Evolutionary conservation across 2,113 vertebrate genomes (phyloP).

Genomic region (Leuciscus idus): DNA sequence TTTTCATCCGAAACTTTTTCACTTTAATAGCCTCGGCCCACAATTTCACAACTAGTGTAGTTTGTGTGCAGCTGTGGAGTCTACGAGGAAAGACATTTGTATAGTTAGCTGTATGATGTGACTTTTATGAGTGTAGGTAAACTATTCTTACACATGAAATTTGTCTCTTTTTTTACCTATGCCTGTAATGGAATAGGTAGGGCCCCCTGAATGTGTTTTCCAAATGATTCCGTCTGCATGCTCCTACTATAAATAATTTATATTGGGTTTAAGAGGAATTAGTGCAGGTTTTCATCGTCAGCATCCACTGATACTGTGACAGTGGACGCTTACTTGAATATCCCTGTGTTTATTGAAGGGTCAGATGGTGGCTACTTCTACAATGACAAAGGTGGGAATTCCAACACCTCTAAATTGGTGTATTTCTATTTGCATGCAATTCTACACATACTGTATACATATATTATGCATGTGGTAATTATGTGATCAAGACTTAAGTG

Average conservation of each 20-base stretch:
- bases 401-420: not conserved
- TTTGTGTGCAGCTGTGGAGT: not conserved
- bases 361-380: not conserved
- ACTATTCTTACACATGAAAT: no score
- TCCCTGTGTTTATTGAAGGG: not conserved
- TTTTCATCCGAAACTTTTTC: not conserved
- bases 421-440: not conserved
- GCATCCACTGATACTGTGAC: constrained; percentile 53
- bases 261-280: constrained; percentile 72
- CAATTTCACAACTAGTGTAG: not conserved
- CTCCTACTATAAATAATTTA: constrained; percentile 71
- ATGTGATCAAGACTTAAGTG: not conserved
- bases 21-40: not conserved
- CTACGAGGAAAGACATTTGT: not conserved
- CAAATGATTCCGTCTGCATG: constrained; percentile 62
- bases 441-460: not conserved
- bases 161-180: not conserved
- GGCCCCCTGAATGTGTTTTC: constrained; percentile 65
- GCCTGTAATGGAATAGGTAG: constrained; percentile 37
- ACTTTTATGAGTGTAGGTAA: not conserved
- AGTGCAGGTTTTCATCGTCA: constrained; percentile 61
- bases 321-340: constrained; percentile 4
- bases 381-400: constrained; percentile 10
- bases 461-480: not conserved
- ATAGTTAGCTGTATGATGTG: not conserved